Evolutionary conservation across 1,140 invertebrate genomes (phyloP), one percentile per base, ranked within the genome.

Genomic region (Panonychus citri): DNA sequence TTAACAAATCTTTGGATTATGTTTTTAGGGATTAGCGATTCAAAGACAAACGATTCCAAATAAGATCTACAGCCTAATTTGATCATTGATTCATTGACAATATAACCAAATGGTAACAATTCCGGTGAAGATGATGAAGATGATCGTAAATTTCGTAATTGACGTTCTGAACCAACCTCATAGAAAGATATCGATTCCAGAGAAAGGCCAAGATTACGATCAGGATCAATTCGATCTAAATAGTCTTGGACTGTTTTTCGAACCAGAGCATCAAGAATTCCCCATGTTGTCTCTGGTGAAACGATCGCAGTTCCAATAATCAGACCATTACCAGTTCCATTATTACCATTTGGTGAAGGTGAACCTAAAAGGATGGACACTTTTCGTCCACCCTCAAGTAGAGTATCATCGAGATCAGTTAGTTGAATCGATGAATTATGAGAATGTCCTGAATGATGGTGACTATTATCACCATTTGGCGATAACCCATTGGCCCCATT

Each of bases 21-120:
- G 60, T 86, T 84, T 71, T 90, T 86, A 56, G 93, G 91, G 68
- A 96, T 94, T 42, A 97, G 74, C 24, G 87, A 93, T 67, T 97
- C 89, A 67, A 97, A 91, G 0, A 87, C 85, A 53, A 97, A 72
- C 58, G 86, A 85, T 60, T 94, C 93, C 27, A 96, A 81, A 61
- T 83, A 19, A 2, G 57, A 55, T 28, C 54, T 55, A 37, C 56
- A 59, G n/a, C 49, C 39, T 17, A 55, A 19, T 39, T 39, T 50
- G 13, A 59, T 56, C 77, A 75, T 59, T 73, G 69, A 73, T 62
- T 87, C 84, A 17, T 88, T 88, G 17, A 93, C 80, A 17, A 93
- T 77, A 64, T 94, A 96, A 24, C 88, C 90, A 63, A 85, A 90
- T 12, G 89, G 90, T 52, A 94, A 71, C 26, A 94, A 68, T 67